Conservation (phyloP, 1,140 invertebrate genomes). For the Drosophila sp. region DNA sequence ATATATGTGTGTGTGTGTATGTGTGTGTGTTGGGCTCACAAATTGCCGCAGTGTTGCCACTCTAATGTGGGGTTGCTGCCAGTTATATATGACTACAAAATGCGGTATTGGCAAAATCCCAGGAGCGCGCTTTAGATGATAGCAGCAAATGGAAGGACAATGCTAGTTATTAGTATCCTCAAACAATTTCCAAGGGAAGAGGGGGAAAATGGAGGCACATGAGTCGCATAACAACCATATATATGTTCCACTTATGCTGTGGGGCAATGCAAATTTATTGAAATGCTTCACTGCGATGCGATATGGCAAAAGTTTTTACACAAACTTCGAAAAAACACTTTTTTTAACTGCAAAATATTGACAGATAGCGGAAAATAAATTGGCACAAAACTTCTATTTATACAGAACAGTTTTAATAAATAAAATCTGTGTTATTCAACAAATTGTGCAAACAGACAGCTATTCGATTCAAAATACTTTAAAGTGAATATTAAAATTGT, state of each 20-base stretch:
- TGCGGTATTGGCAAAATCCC: conserved; percentile 81
- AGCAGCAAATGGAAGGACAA: conserved; percentile 61
- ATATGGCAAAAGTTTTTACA: conserved; percentile 22
- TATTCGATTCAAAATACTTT: neutral
- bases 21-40: conserved; percentile 47
- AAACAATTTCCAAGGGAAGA: neutral
- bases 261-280: conserved; percentile 49
- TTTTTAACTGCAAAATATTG: neutral
- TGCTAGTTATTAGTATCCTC: conserved; percentile 42
- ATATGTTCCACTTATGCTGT: conserved; percentile 1
- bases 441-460: neutral
- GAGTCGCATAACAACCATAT: neutral
- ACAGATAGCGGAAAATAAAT: neutral
- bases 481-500: neutral
- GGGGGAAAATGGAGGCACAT: neutral
- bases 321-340: neutral
- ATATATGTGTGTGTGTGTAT: conserved; percentile 35
- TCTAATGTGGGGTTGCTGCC: conserved; percentile 30
- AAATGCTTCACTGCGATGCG: conserved; percentile 13
- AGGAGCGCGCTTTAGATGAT: conserved; percentile 77
- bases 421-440: neutral
- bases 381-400: neutral
- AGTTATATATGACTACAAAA: conserved; percentile 78
- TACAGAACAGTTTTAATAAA: neutral
- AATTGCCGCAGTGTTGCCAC: conserved; percentile 67